Evolutionary conservation across 2,888 invertebrate genomes (phyloP), one percentile per base, ranked within the genome.

Genomic region (Bellardia bayeri): DNA sequence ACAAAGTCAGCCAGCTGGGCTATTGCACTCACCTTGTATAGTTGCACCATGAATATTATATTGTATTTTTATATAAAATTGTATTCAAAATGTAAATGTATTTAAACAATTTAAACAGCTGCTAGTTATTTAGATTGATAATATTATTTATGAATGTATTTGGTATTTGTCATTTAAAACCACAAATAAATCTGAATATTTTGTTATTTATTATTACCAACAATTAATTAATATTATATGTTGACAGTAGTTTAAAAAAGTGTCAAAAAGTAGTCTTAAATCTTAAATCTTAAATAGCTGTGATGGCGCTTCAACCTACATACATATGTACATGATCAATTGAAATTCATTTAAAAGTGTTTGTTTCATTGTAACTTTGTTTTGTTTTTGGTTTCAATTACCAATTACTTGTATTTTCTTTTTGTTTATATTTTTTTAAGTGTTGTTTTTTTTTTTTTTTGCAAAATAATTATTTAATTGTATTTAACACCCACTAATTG

Each of bases 301-400:
- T 14, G 64, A 56, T 72, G 72, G 81, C 81, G 81, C 81, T 72
- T 72, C 56, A 14, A 9, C 81, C 72, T 63, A 80, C 80, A 16
- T 4, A 11, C n/a, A n/a, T n/a, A n/a, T n/a, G n/a, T n/a, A n/a
- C 51, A 51, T 23, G 23, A 1, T 23, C 51, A 51, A n/a, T 71
- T 80, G 11, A 37, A 61, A 40, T 30, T 14, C 7, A 33, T 7
- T 42, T 42, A 66, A 16, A 11, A 42, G 5, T 8, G 2, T 16
- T 11, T 5, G n/a, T 49, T 40, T 51, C 0, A 37, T 37, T 37
- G 37, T 37, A 37, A 37, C 5, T 6, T 37, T 37, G 6, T 37
- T 37, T 37, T 37, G 5, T 49, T 51, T 5, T 42, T 63, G 14
- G 49, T 30, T 61, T 61, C 37, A 30, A 64, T 64, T 64, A 37